Conservation (phyloP, 2,888 invertebrate genomes). For the Patella caerulea region DNA sequence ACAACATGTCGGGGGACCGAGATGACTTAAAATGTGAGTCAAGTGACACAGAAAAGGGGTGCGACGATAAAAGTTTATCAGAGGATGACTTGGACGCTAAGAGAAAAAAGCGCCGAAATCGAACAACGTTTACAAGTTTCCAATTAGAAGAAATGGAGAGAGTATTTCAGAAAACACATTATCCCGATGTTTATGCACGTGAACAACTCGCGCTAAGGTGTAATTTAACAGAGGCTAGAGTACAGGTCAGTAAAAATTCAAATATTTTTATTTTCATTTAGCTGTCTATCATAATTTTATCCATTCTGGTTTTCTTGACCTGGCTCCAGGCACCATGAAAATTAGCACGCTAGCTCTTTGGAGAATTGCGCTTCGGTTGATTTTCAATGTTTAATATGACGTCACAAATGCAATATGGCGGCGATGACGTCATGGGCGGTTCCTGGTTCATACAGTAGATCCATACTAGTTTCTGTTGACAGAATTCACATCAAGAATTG, state of each 20-base stretch:
- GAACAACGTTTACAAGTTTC: conserved; percentile 72
- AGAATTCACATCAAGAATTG: no score
- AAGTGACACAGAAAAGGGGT: conserved; percentile 19
- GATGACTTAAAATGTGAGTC: conserved; percentile 21
- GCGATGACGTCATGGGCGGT: no score
- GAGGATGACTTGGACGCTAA: conserved; percentile 53
- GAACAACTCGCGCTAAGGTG: conserved; percentile 70
- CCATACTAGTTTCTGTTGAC: no score
- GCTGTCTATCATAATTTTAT: no score
- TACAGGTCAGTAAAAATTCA: conserved; percentile 60
- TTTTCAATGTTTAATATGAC: no score
- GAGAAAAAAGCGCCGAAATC: conserved; percentile 69
- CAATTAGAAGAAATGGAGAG: conserved; percentile 72
- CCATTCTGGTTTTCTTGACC: no score
- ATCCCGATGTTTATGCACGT: conserved; percentile 71
- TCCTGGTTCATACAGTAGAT: no score
- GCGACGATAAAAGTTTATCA: conserved; percentile 12
- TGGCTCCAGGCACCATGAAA: no score
- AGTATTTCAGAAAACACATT: conserved; percentile 72
- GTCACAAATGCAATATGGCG: no score
- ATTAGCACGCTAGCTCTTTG: no score
- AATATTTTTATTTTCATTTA: no score
- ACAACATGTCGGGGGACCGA: not conserved
- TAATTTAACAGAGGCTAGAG: conserved; percentile 70
- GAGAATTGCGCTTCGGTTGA: no score